These are phyloP conservation scores for Crambe crambe DNA, from an alignment of 37 sponge, comb jelly and placozoan species.

Conservation along the genomic window DNA sequence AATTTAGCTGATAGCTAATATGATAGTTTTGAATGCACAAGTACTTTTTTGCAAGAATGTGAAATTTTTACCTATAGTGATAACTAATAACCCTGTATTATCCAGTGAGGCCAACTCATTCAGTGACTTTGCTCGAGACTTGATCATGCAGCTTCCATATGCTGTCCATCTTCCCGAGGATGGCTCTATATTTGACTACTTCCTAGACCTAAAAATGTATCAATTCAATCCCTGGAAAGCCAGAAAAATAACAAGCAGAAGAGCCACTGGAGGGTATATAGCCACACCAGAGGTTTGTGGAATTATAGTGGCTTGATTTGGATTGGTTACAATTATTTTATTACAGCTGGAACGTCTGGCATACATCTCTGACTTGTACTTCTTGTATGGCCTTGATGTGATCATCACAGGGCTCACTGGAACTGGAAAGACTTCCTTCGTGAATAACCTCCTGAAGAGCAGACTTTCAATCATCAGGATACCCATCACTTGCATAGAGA, in stretches of 20 bases:
- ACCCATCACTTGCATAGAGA: constrained; percentile 22
- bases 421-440: constrained; percentile 62
- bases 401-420: constrained; percentile 59
- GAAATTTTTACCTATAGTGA: neutral
- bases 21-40: too few species aligned
- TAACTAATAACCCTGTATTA: neutral
- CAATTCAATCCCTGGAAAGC: constrained; percentile 61
- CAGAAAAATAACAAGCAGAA: constrained; percentile 12
- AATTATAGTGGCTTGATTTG: too few species aligned
- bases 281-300: constrained; percentile 56
- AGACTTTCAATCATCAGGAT: constrained; percentile 12
- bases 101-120: constrained; percentile 34
- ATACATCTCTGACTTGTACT: constrained; percentile 49
- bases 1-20: neutral
- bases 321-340: neutral
- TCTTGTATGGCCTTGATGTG: constrained; percentile 66
- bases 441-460: constrained; percentile 21
- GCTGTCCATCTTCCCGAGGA: constrained; percentile 48
- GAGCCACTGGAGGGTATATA: constrained; percentile 10
- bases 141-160: constrained; percentile 36
- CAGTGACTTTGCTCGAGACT: constrained; percentile 60
- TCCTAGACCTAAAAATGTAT: constrained; percentile 50
- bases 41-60: too few species aligned
- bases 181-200: constrained; percentile 72
- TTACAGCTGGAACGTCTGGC: constrained; percentile 50